These are phyloP conservation scores for Alloscopus bannaensis DNA, from an alignment of 2,888 invertebrate species.

Conservation along the genomic window DNA sequence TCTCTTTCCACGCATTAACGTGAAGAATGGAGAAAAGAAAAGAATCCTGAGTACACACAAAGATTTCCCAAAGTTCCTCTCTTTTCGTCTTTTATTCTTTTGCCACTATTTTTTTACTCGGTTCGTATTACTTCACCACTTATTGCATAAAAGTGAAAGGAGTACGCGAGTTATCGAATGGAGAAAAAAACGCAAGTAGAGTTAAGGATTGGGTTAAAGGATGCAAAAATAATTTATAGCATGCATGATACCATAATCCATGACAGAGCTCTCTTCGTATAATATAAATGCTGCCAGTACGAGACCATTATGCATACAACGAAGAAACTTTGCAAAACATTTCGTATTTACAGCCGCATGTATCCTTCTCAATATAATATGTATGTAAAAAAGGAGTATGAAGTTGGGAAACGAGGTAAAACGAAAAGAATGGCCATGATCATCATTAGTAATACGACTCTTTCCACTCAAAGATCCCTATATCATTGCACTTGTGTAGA, in stretches of 20 bases:
- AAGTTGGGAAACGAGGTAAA: slow-evolving; percentile 9
- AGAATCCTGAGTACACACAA: slow-evolving; percentile 7
- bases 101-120: slow-evolving; percentile 29
- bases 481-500: too few species aligned
- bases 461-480: too few species aligned
- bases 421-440: not conserved
- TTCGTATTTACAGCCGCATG: not conserved
- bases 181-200: slow-evolving; percentile 31
- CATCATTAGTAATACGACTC: slow-evolving; percentile 9
- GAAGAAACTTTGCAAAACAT: not conserved
- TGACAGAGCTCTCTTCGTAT: not conserved
- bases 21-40: not conserved
- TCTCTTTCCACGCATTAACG: slow-evolving; percentile 30
- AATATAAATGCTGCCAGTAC: not conserved
- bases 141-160: too few species aligned
- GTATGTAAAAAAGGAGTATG: not conserved
- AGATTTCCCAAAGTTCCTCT: slow-evolving; percentile 29
- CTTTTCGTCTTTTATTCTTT: slow-evolving; percentile 23
- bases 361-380: not conserved
- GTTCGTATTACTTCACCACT: too few species aligned
- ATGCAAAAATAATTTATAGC: slow-evolving; percentile 59
- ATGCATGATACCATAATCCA: slow-evolving; percentile 56
- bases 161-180: slow-evolving; percentile 45
- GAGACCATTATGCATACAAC: not conserved
- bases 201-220: slow-evolving; percentile 45